Conservation (phyloP, 2,888 invertebrate species). For the Eristalinus aeneus region DNA sequence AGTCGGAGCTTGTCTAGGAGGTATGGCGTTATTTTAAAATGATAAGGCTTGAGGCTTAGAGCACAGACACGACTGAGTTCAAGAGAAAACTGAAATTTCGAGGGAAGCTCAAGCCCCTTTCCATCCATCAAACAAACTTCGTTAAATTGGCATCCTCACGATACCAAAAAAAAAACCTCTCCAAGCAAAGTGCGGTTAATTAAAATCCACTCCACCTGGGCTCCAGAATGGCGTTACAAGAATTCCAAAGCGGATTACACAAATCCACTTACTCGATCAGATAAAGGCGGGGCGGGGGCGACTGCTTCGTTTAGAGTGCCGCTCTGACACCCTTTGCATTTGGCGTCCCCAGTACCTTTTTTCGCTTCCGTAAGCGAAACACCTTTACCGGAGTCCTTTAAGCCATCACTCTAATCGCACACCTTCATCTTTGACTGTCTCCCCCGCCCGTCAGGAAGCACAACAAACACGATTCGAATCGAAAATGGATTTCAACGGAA, state of each 20-base stretch:
- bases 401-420: slow-evolving; percentile 6
- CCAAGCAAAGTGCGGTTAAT: not conserved
- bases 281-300: not conserved
- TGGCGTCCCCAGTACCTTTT: not conserved
- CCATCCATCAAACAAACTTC: no score
- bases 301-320: not conserved
- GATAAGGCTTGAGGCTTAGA: no score
- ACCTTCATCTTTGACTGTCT: slow-evolving; percentile 14
- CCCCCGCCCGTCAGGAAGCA: not conserved
- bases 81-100: no score
- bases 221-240: not conserved
- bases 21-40: no score
- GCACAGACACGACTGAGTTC: no score
- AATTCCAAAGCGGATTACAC: not conserved
- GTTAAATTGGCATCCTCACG: no score
- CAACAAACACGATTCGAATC: not conserved
- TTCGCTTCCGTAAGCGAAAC: not conserved
- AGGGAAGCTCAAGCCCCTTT: no score
- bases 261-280: not conserved
- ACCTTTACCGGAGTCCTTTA: slow-evolving; percentile 9
- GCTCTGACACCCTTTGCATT: not conserved
- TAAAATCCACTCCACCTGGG: not conserved
- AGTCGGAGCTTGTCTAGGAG: no score
- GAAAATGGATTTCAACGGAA: slow-evolving; percentile 31
- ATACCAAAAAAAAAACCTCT: not conserved